phyloP scores from a whole-genome alignment of 2,113 vertebrate species.

The Pseudorasbora parva region DNA sequence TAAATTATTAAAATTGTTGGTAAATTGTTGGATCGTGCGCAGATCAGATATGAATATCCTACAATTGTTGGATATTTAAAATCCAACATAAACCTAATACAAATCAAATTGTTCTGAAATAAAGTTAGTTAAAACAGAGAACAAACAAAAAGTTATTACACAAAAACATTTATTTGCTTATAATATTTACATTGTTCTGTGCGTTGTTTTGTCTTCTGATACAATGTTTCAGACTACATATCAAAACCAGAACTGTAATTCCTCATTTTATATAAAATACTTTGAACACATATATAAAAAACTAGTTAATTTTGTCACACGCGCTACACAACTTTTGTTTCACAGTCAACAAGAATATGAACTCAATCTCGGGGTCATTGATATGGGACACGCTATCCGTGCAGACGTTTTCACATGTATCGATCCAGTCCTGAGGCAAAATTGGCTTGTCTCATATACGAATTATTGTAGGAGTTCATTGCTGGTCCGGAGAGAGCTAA shows the following conservation, averaged over 20 bases:
- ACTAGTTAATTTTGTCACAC: background rate
- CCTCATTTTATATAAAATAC: background rate
- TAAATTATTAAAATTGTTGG: background rate
- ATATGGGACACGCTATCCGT: background rate
- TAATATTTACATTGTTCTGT: conserved; percentile 1
- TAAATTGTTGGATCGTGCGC: too few relatives aligned
- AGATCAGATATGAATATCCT: too few relatives aligned
- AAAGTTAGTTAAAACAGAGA: background rate
- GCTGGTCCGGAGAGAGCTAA: conserved; percentile 77
- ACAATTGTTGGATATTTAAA: background rate
- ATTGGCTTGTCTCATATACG: conserved; percentile 86
- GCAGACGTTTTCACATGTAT: conserved; percentile 81
- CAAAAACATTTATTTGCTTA: conserved; percentile 7
- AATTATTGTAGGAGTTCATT: conserved; percentile 80
- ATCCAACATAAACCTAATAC: too few relatives aligned
- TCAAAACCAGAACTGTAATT: background rate
- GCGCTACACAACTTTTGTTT: background rate
- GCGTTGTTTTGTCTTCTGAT: background rate
- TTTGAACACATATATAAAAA: too few relatives aligned
- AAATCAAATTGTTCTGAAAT: background rate
- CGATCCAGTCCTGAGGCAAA: conserved; percentile 86
- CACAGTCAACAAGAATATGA: background rate
- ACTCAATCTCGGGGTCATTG: background rate
- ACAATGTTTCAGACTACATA: background rate
- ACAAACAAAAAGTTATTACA: background rate